Conservation (phyloP, 1,140 invertebrate genomes). For the Gonioctena quinquepunctata region DNA sequence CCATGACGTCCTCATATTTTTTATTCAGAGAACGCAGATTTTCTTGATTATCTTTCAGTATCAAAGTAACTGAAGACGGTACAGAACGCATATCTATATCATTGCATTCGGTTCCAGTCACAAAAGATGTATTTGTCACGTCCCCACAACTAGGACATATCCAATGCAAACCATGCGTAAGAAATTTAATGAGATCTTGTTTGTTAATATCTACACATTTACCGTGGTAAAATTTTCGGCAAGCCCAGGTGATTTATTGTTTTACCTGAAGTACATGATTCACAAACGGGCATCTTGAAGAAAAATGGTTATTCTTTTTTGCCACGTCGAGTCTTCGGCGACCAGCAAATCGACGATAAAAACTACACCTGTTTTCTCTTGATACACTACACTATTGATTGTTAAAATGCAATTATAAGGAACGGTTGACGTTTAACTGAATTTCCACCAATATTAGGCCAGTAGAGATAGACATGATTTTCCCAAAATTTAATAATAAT, state of each 20-base stretch:
- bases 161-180: background rate
- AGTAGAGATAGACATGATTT: no score
- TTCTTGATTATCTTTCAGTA: background rate
- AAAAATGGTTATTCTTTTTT: background rate
- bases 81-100: background rate
- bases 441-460: no score
- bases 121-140: background rate
- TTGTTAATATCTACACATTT: background rate
- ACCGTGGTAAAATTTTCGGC: no score
- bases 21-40: background rate
- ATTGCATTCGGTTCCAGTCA: background rate
- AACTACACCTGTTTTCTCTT: no score
- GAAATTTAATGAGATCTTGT: background rate
- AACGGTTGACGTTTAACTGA: no score
- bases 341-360: background rate
- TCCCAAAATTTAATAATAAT: no score
- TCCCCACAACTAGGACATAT: background rate
- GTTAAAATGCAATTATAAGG: background rate
- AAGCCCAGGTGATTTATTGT: background rate
- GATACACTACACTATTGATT: background rate
- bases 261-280: no score
- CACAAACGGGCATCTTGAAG: background rate
- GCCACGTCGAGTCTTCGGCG: background rate
- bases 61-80: background rate
- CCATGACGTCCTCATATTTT: no score